Evolutionary conservation across 2,797 vertebrate genomes (phyloP), one percentile per base, ranked within the genome.

Genomic region (Anabas testudineus): DNA sequence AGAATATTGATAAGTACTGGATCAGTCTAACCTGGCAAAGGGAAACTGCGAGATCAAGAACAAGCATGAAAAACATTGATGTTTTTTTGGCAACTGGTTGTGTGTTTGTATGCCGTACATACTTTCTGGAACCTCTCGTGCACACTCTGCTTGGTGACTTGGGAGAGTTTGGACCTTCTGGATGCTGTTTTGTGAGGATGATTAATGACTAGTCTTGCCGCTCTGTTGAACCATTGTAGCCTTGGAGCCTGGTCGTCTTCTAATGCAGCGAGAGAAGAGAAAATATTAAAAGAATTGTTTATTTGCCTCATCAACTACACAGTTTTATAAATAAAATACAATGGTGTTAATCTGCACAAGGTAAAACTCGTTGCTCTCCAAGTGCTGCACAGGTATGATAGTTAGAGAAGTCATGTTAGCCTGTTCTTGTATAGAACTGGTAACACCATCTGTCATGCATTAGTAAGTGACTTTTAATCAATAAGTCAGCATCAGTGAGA

Each of bases 181-280:
- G 73, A 71, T 76, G 68, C 74, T 76, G 70, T 89, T 91, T 88
- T 83, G 82, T 83, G 76, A 84, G 82, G 83, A 90, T 90, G 91
- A 93, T 91, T 88, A 91, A 93, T 90, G 88, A 78, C 71, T n/a
- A 58, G 79, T 67, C 72, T 81, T 64, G 39, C 58, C 39, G 78
- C 72, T 88, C 55, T 81, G 59, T 90, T 86, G 85, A 88, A 77
- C 85, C 61, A 63, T 55, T 74, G 76, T 75, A 81, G 82, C 83
- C 84, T 83, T 82, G 75, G 61, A 84, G 77, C 53, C 39, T 58
- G 56, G 72, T 71, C 36, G 46, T 71, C 58, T 26, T 78, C 73
- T 42, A 22, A 51, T 13, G 42, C 5, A 34, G 36, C 46, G 61
- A 80, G 37, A 56, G 59, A 63, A 18, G 26, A 32, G 51, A 74